phyloP scores from a whole-genome alignment of 2,797 vertebrate genomes.

The Sebastes vulpes region DNA sequence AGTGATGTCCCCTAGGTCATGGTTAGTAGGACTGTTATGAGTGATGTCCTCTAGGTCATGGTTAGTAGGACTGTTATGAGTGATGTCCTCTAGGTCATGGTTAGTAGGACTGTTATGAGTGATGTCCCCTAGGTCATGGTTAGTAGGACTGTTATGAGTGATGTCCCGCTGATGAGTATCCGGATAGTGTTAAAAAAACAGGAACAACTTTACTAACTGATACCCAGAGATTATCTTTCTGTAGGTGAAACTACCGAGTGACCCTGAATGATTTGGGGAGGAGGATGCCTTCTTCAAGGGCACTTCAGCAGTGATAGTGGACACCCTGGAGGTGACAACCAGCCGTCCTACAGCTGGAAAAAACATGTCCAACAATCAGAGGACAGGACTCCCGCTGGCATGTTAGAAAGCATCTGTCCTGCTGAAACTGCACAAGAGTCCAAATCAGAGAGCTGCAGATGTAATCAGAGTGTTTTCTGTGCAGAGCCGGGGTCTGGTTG shows the following conservation, averaged over 20 bases:
- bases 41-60: too few relatives aligned
- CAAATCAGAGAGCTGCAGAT: constrained; percentile 5
- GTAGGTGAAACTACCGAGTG: background rate
- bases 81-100: too few relatives aligned
- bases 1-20: too few relatives aligned
- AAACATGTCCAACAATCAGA: constrained; percentile 4
- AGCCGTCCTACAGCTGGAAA: background rate
- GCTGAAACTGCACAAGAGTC: background rate
- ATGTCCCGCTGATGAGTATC: too few relatives aligned
- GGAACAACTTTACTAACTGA: background rate
- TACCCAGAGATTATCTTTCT: background rate
- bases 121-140: too few relatives aligned
- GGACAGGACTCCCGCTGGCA: background rate
- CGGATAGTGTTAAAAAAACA: background rate
- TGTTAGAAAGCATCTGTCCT: background rate
- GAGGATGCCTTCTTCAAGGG: background rate
- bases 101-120: too few relatives aligned
- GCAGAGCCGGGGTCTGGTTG: background rate
- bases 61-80: too few relatives aligned
- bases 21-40: too few relatives aligned
- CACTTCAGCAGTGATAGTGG: background rate
- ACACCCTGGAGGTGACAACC: background rate
- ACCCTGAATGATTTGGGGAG: background rate
- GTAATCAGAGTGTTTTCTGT: background rate
- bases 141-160: too few relatives aligned